Conservation (phyloP, 2,888 invertebrate species). For the Drosophila prolongata region DNA sequence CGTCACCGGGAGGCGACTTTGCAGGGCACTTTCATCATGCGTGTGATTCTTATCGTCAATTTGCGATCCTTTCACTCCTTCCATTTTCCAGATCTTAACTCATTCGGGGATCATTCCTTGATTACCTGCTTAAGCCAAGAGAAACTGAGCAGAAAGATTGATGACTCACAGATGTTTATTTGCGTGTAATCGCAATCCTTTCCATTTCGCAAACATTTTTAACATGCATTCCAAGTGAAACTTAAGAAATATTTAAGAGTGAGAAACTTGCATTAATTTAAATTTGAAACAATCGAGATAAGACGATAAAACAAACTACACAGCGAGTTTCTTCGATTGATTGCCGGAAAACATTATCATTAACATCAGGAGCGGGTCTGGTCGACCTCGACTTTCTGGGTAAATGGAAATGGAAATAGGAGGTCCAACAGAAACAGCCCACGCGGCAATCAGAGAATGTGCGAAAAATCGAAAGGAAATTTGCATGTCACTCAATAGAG, state of each 20-base stretch:
- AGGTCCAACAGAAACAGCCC: slow-evolving; percentile 10
- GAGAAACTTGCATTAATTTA: slow-evolving; percentile 36
- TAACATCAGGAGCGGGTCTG: slow-evolving; percentile 12
- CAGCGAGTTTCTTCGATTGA: slow-evolving; percentile 52
- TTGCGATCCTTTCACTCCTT: slow-evolving; percentile 39
- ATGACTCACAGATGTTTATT: slow-evolving; percentile 43
- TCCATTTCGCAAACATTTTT: slow-evolving; percentile 50
- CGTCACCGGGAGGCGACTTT: slow-evolving; percentile 35
- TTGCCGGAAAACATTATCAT: slow-evolving; percentile 76
- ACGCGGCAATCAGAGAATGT: slow-evolving; percentile 68
- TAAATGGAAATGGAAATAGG: slow-evolving; percentile 5
- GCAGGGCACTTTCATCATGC: slow-evolving; percentile 43
- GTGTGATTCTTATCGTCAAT: slow-evolving; percentile 67
- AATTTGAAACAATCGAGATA: slow-evolving; percentile 60
- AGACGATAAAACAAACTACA: slow-evolving; percentile 28
- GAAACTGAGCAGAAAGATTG: slow-evolving; percentile 32
- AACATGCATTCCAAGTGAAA: slow-evolving; percentile 62
- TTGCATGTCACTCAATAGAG: slow-evolving; percentile 74
- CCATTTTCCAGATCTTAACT: neutral
- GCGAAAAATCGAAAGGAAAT: slow-evolving; percentile 73
- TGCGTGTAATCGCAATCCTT: slow-evolving; percentile 54
- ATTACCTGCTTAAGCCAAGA: slow-evolving; percentile 13
- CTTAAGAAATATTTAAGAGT: slow-evolving; percentile 29
- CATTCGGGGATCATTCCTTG: neutral
- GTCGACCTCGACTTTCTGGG: slow-evolving; percentile 52